Evolutionary conservation across 2,113 vertebrate genomes (phyloP), one percentile per base, ranked within the genome.

Genomic region (Tylochromis polylepis): DNA sequence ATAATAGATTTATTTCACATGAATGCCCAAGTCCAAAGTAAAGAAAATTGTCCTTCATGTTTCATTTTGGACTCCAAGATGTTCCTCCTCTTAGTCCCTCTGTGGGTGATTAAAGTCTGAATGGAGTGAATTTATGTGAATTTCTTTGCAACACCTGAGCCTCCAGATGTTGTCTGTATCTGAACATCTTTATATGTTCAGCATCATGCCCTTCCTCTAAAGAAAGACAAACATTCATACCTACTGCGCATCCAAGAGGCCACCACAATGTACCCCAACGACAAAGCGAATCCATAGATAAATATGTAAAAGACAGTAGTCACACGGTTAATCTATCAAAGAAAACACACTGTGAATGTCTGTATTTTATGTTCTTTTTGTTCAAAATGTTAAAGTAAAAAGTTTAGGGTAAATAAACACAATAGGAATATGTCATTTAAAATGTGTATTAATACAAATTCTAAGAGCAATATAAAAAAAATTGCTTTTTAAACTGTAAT

Each of bases 191-290:
- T 56, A 62, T 22, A 1, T 7, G 27, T 65, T 6, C 11, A 72
- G 41, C 27, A 41, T 58, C 5, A 29, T 20, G 12, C 6, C 0
- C 0, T 22, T 51, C 5, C 1, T 1, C 9, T 31, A 58, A 53
- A 67, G 29, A 79, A 27, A 70, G 6, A 57, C 10, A 0, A 15
- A 18, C 22, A 46, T 72, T 46, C 20, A 62, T 36, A 20, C 16
- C 16, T n/a, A 22, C 8, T 79, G 38, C n/a, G 59, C 72, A 46
- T 24, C 18, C 14, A 58, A n/a, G 1, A 34, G 24, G 5, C 43
- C 2, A 72, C 14, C 22, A 46, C 2, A 0, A 72, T 72, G 3
- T 46, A 27, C 41, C 38, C 22, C 67, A 0, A 0, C 38, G 24
- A 5, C 62, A 67, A 67, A 41, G 36, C 43, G 5, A 70, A 70